A percentile compares a stretch with the other conserved stretches of the same genome.
phyloP scores from a whole-genome alignment of 1,140 invertebrate species.

The Dendrolimus kikuchii region DNA sequence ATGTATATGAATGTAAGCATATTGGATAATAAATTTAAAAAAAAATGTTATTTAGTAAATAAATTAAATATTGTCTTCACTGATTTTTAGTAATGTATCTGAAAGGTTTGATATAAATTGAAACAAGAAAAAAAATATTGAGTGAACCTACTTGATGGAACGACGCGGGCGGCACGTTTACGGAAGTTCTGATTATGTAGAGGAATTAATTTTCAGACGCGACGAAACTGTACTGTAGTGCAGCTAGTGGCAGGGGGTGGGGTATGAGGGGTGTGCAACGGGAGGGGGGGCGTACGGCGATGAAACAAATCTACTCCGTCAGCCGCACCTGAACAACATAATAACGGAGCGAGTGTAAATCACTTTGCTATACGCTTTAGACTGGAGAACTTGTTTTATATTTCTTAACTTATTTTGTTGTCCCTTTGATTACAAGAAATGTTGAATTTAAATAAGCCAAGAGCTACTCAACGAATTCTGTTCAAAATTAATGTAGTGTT shows the following conservation, averaged over 20 bases:
- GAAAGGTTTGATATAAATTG: too few relatives aligned
- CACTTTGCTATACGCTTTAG: conserved; percentile 26
- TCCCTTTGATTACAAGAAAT: not conserved
- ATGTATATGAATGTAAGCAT: too few relatives aligned
- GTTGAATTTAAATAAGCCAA: too few relatives aligned
- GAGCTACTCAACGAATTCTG: too few relatives aligned
- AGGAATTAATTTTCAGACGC: conserved; percentile 69
- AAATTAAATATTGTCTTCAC: too few relatives aligned
- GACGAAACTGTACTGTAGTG: conserved; percentile 59
- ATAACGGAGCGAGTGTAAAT: conserved; percentile 38
- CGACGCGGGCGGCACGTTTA: conserved; percentile 23
- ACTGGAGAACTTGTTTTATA: not conserved
- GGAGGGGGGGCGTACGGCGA: conserved; percentile 18
- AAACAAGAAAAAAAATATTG: not conserved
- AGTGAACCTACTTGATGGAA: conserved; percentile 39
- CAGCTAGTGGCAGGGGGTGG: conserved; percentile 11
- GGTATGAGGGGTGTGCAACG: conserved; percentile 6
- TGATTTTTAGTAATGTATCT: too few relatives aligned
- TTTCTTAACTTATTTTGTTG: conserved; percentile 2
- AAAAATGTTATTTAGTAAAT: too few relatives aligned
- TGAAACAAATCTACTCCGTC: conserved; percentile 52
- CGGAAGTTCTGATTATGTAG: conserved; percentile 68
- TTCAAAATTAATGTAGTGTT: too few relatives aligned
- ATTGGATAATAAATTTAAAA: too few relatives aligned
- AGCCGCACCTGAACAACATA: conserved; percentile 53